These are phyloP conservation scores for Calameuta idolon DNA, from an alignment of 2,888 invertebrate species.

Conservation along the genomic window DNA sequence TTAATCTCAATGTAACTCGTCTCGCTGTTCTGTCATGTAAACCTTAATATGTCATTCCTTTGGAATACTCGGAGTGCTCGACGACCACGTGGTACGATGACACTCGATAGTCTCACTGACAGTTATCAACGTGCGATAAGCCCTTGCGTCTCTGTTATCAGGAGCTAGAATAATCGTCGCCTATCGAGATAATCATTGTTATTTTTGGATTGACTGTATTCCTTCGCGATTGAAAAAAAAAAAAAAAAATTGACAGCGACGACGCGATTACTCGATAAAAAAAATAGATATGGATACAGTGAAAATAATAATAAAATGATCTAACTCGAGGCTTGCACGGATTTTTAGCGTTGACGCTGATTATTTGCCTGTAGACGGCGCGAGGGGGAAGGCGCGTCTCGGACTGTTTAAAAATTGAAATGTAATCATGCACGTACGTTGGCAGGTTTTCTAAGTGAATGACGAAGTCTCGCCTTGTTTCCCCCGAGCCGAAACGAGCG, in stretches of 20 bases:
- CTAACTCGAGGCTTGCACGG: background rate
- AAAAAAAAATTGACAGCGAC: too few relatives aligned
- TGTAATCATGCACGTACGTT: slow-evolving; percentile 60
- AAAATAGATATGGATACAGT: background rate
- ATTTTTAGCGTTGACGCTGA: background rate
- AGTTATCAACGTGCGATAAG: background rate
- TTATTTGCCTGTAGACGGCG: background rate
- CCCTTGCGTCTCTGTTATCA: background rate
- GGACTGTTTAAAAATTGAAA: slow-evolving; percentile 40
- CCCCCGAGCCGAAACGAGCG: slow-evolving; percentile 56
- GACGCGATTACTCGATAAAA: too few relatives aligned
- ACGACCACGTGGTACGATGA: background rate
- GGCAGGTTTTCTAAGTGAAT: slow-evolving; percentile 66
- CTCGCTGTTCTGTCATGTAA: background rate
- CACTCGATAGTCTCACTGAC: background rate
- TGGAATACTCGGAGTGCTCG: background rate
- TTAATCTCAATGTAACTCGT: background rate
- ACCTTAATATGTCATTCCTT: background rate
- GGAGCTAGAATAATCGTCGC: background rate
- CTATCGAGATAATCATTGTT: background rate
- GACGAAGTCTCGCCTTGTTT: slow-evolving; percentile 60
- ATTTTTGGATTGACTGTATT: background rate
- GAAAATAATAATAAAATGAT: background rate
- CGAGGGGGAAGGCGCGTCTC: background rate
- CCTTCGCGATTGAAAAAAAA: background rate